phyloP scores from a whole-genome alignment of 2,113 vertebrate genomes.

The Notothenia rossii region DNA sequence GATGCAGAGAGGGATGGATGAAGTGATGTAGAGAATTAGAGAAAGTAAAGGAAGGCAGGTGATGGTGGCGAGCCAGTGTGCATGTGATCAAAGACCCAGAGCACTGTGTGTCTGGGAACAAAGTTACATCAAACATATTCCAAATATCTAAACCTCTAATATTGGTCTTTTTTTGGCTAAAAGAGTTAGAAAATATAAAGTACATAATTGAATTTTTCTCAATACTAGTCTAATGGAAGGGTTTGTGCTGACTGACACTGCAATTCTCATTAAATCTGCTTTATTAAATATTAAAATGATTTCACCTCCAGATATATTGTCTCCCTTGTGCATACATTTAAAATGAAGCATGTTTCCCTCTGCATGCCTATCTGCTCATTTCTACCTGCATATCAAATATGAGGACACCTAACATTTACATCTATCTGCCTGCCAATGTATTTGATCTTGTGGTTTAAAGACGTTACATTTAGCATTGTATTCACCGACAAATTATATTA shows the following conservation, averaged over 20 bases:
- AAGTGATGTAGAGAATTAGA: slow-evolving; percentile 34
- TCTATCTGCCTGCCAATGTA: background rate
- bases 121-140: background rate
- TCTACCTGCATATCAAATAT: slow-evolving; percentile 1
- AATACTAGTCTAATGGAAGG: background rate
- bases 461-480: slow-evolving; percentile 8
- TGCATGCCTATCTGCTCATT: background rate
- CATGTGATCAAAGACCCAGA: slow-evolving; percentile 57
- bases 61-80: slow-evolving; percentile 81
- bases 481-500: background rate
- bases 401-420: slow-evolving; percentile 44
- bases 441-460: slow-evolving; percentile 48
- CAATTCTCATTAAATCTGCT: background rate
- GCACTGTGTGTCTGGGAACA: slow-evolving; percentile 12
- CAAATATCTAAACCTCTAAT: background rate
- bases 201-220: background rate
- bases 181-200: slow-evolving; percentile 24
- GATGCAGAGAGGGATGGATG: slow-evolving; percentile 29
- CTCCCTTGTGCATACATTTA: background rate
- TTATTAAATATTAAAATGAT: background rate
- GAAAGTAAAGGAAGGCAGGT: slow-evolving; percentile 50
- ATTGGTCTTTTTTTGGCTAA: slow-evolving; percentile 1
- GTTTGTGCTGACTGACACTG: slow-evolving; percentile 1
- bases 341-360: background rate
- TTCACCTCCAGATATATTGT: background rate